phyloP scores from a whole-genome alignment of 1,140 invertebrate genomes.

The Leptoteleia sp. region DNA sequence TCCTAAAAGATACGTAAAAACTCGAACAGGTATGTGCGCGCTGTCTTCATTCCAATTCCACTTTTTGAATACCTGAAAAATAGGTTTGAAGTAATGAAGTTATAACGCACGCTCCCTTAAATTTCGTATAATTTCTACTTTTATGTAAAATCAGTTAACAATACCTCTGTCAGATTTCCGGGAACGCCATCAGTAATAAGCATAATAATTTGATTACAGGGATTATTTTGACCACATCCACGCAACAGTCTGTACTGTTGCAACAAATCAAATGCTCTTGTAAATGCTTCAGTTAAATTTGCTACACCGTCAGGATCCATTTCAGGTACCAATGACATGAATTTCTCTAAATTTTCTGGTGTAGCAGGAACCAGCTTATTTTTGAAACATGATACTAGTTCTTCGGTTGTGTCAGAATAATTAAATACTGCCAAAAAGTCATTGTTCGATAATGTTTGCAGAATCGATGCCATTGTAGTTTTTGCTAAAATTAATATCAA shows the following conservation, averaged over 20 bases:
- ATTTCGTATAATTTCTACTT: no score
- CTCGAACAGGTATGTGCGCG: constrained; percentile 89
- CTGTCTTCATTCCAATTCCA: constrained; percentile 89
- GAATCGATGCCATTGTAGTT: constrained; percentile 90
- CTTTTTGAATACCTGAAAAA: constrained; percentile 86
- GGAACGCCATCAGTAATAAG: constrained; percentile 99
- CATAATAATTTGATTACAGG: constrained; percentile 99
- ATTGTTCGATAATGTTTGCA: constrained; percentile 98
- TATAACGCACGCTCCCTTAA: no score
- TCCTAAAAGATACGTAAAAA: constrained; percentile 98
- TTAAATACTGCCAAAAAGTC: constrained; percentile 97
- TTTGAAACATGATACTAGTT: constrained; percentile 91
- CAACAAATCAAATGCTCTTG: constrained; percentile 91
- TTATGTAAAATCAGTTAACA: no score
- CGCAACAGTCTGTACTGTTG: constrained; percentile 84
- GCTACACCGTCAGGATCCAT: constrained; percentile 90
- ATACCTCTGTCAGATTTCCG: constrained; percentile 89
- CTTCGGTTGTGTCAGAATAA: constrained; percentile 85
- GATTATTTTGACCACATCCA: constrained; percentile 82
- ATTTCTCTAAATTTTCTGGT: constrained; percentile 91
- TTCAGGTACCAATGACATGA: constrained; percentile 86
- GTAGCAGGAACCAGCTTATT: constrained; percentile 94
- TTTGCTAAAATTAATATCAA: constrained; percentile 82
- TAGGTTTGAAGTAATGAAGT: no score
- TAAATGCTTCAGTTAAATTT: constrained; percentile 92